Evolutionary conservation across 1,140 invertebrate species (phyloP).

Genomic region (Dinothrombium tinctorium): DNA sequence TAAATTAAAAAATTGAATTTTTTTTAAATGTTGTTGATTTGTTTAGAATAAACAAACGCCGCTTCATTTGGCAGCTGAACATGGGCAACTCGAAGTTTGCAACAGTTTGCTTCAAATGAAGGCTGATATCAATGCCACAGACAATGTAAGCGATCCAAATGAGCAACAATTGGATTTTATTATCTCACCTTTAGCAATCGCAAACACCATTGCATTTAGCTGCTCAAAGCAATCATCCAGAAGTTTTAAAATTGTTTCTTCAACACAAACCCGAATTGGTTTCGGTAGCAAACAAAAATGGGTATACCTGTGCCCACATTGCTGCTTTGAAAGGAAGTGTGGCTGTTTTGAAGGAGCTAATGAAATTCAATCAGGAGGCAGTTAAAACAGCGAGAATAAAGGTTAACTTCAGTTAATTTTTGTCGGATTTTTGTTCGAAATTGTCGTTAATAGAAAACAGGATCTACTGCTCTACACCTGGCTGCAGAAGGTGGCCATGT

Average conservation of each 20-base stretch:
- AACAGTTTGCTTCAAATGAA: constrained; percentile 75
- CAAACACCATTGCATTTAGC: constrained; percentile 54
- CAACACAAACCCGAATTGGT: constrained; percentile 83
- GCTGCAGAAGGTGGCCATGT: constrained; percentile 90
- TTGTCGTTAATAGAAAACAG: constrained; percentile 39
- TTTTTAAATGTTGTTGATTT: neutral
- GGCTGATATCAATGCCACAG: constrained; percentile 88
- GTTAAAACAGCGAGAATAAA: constrained; percentile 51
- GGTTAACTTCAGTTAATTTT: neutral
- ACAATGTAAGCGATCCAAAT: constrained; percentile 44
- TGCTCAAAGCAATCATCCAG: constrained; percentile 91
- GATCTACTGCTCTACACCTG: constrained; percentile 84
- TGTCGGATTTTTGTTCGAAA: neutral
- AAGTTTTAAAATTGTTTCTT: constrained; percentile 89
- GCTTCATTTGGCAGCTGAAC: constrained; percentile 43
- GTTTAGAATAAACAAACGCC: constrained; percentile 29
- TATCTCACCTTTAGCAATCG: constrained; percentile 8
- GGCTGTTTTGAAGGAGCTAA: constrained; percentile 86
- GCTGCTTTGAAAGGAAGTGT: constrained; percentile 97
- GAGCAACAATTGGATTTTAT: neutral
- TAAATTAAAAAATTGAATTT: neutral
- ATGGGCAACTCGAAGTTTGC: constrained; percentile 83
- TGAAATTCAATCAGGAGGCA: constrained; percentile 87
- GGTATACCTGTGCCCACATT: constrained; percentile 94
- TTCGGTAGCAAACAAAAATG: constrained; percentile 78